A percentile compares a stretch with the other conserved stretches of the same genome.
These are phyloP conservation scores for Archips crataeganus DNA, from an alignment of 2,888 invertebrate genomes.

Conservation along the genomic window DNA sequence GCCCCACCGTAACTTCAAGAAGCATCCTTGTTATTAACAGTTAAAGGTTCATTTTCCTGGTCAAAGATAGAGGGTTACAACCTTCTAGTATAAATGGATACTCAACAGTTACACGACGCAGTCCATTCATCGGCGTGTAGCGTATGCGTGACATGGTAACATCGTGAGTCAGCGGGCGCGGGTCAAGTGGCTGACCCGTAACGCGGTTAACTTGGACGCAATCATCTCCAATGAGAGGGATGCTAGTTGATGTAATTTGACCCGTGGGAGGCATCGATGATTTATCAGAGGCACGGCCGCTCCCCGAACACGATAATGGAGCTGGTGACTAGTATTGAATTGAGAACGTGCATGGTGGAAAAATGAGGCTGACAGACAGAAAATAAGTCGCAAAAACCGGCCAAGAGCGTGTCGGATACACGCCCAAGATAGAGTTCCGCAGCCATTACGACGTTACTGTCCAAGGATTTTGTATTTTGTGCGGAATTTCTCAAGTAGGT, in stretches of 20 bases:
- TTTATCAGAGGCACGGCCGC: background rate
- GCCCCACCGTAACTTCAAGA: background rate
- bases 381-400: background rate
- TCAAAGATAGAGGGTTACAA: background rate
- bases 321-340: background rate
- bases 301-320: background rate
- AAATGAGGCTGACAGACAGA: background rate
- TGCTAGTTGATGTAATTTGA: conserved; percentile 13
- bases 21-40: background rate
- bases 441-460: too few species aligned
- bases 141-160: background rate
- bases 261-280: conserved; percentile 6
- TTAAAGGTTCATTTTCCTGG: background rate
- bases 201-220: conserved; percentile 27
- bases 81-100: background rate
- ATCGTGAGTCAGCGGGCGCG: conserved; percentile 9
- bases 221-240: conserved; percentile 15
- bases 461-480: too few species aligned
- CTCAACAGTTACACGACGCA: background rate
- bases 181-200: conserved; percentile 37
- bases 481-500: too few species aligned
- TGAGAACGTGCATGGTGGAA: background rate
- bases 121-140: conserved; percentile 1
- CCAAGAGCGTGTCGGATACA: too few species aligned
- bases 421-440: too few species aligned